Base-by-base conservation (phyloP, 2,888 invertebrate genomes). In the Drosophila testacea region DNA sequence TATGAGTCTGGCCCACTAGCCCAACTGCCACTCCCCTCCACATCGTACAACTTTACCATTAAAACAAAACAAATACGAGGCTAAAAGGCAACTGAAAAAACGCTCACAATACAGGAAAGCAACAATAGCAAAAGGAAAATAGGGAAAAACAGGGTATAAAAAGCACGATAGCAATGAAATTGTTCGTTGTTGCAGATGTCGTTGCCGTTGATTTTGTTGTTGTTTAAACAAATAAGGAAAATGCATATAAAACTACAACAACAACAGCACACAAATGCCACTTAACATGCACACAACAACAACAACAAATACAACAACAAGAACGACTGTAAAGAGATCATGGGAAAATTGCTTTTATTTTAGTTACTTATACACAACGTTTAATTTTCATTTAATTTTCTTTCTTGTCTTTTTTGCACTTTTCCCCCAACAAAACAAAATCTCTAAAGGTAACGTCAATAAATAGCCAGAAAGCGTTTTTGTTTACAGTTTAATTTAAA, bases 181-280 rank as follows among this genome's bases (percentile, higher is more conserved):
- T 66, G 63, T 56, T 27, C 27, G 32, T 48, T 77, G 41, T 61
- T 65, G 51, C 61, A 65, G 56, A 57, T 67, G 83, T 67, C 30
- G 39, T 59, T 57, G 42, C 47, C 39, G 34, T 59, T 66, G 55
- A 56, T 27, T 22, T 50, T 69, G 61, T 64, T 69, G 84, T 64
- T 82, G 62, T 51, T 86, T 85, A 77, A 79, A 75, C 81, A 84
- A 84, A 88, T 84, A 84, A 88, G 85, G 88, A 85, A 88, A 84
- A 85, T 80, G 70, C 83, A 79, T 74, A 81, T 69, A 70, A 84
- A 77, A 71, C 62, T 60, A 57, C 67, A 72, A 48, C 57, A 64
- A 50, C 42, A 69, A 60, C 69, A 73, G 74, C 62, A 76, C 34
- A 34, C 46, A 65, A 78, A 73, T 79, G 57, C 68, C 81, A 81